A percentile compares a stretch with the other conserved stretches of the same genome.
Conservation (phyloP, 2,888 invertebrate species). For the Syritta pipiens region DNA sequence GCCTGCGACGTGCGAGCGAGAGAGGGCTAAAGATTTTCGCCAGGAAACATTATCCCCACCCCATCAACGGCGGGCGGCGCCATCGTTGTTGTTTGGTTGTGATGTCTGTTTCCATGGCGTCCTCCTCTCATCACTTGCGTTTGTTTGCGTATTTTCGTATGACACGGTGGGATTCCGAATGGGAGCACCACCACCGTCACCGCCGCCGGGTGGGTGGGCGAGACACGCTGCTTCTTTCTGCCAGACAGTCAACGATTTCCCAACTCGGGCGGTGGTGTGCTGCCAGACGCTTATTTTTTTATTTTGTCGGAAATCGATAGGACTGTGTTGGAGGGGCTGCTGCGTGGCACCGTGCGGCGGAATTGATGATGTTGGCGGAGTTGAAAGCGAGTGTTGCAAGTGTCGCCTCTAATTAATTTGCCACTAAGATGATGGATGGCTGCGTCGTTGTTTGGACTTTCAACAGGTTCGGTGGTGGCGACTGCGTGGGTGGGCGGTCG, state of each 20-base stretch:
- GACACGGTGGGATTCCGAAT: conserved; percentile 7
- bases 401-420: not conserved
- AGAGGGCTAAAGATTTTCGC: conserved; percentile 56
- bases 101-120: conserved; percentile 65
- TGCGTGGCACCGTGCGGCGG: not conserved
- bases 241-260: conserved; percentile 47
- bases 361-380: not conserved
- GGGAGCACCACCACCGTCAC: not conserved
- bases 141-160: conserved; percentile 30
- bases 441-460: no score
- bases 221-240: conserved; percentile 18
- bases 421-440: not conserved
- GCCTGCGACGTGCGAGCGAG: conserved; percentile 12
- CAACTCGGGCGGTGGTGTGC: conserved; percentile 5
- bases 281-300: not conserved
- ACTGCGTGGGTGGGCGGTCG: no score
- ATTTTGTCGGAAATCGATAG: not conserved
- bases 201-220: not conserved
- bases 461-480: no score
- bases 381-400: not conserved
- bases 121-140: no score
- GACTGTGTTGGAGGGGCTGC: not conserved
- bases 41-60: conserved; percentile 59
- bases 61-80: conserved; percentile 26
- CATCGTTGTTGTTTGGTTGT: conserved; percentile 54